A percentile compares a stretch with the other conserved stretches of the same genome.
Conservation (phyloP, 2,797 vertebrate species). For the Heterohyrax brucei region DNA sequence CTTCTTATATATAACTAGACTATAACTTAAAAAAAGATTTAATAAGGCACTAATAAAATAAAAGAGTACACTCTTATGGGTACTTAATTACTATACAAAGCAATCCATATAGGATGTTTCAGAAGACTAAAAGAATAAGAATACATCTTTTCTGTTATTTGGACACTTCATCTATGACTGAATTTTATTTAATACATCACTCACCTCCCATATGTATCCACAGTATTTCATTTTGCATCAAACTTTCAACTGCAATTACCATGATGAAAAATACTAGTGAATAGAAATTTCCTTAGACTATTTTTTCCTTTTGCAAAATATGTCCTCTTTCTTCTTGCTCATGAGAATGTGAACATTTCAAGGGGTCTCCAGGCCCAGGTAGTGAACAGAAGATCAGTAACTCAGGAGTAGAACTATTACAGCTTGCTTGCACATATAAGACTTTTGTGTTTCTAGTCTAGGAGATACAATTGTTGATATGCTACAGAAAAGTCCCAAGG, state of each 20-base stretch:
- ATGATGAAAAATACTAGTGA: constrained; percentile 5
- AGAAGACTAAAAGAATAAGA: neutral
- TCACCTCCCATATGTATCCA: neutral
- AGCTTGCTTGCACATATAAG: neutral
- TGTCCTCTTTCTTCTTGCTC: neutral
- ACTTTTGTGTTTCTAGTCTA: constrained; percentile 2
- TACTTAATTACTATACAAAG: constrained; percentile 11
- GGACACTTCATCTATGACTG: neutral
- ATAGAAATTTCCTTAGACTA: neutral
- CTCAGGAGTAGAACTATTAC: neutral
- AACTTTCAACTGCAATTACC: constrained; percentile 7
- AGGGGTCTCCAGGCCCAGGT: neutral
- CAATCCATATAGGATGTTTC: neutral
- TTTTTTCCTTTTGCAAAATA: constrained; percentile 37
- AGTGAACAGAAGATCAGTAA: neutral
- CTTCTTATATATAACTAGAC: constrained; percentile 24
- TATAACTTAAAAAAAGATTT: constrained; percentile 10
- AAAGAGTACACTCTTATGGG: neutral
- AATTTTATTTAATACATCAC: constrained; percentile 27
- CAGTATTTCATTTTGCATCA: constrained; percentile 42
- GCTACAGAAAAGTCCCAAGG: neutral
- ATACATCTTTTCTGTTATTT: constrained; percentile 14
- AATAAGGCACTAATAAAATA: constrained; percentile 14
- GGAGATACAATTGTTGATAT: neutral
- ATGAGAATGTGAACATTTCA: constrained; percentile 37